Percentiles rank a stretch among this genome's conserved stretches.
Conservation (phyloP, 2,113 vertebrate species). For the Lanius collurio region DNA sequence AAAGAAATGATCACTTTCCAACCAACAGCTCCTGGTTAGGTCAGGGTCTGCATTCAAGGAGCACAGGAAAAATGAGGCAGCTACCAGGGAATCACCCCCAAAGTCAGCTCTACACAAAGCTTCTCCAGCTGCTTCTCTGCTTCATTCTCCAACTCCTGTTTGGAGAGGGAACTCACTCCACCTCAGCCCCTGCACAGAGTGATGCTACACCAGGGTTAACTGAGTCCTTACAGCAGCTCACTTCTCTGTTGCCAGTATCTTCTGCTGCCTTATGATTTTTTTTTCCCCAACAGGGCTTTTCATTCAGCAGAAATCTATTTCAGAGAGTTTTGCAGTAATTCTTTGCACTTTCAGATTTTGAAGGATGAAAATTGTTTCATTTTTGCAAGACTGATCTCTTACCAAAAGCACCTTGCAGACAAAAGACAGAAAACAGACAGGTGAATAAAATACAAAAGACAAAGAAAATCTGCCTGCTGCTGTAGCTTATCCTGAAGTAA, state of each 20-base stretch:
- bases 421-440: background rate
- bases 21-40: background rate
- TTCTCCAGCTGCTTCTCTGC: background rate
- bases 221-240: background rate
- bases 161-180: background rate
- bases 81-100: background rate
- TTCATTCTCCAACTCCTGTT: background rate
- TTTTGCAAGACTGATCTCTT: background rate
- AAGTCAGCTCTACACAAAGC: background rate
- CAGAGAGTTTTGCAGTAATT: background rate
- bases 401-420: background rate
- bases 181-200: background rate
- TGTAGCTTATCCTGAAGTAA: background rate
- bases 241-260: background rate
- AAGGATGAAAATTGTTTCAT: background rate
- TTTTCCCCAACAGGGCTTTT: background rate
- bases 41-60: background rate
- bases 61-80: background rate
- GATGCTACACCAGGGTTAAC: background rate
- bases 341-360: background rate
- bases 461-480: background rate
- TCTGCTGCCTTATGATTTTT: background rate
- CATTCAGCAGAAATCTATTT: background rate
- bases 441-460: background rate
- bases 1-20: background rate